Base-by-base conservation (phyloP, 2,113 vertebrate genomes). In the Equus przewalskii region DNA sequence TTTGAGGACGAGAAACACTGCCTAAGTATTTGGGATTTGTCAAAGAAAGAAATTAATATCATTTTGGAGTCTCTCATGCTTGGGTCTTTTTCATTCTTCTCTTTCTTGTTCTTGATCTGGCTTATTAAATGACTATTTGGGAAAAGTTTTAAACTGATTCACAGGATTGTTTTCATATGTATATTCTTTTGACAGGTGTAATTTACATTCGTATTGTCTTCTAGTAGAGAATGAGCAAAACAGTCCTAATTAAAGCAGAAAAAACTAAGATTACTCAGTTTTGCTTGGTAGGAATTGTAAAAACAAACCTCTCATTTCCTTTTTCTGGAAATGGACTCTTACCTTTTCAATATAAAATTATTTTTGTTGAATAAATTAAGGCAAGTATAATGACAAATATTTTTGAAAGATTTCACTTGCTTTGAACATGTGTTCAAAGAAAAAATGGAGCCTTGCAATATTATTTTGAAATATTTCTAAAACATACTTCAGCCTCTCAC, bases 381-480 rank as follows among this genome's bases (percentile, higher is more conserved):
- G 36, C 36, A 41, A 41, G 36, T 41, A 41, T 70, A 69, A 56
- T 69, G 9, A 22, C 41, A 86, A 54, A 54, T 86, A 26, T 86
- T 72, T 88, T 88, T 75, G 36, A 60, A 60, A 88, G 26, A 89
- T 76, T 75, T 89, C 30, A 62, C 36, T 75, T 75, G 28, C 56
- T 89, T 89, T 89, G 70, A 76, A 75, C 30, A n/a, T 76, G 56
- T 89, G 54, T 58, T 73, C 69, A 62, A 49, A 73, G 54, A 89
- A 89, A 76, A 89, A 46, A 41, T 75, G 12, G 58, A 89, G 41
- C 30, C 54, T 76, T 62, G 21, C 41, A 76, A 62, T 33, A 75
- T 62, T 89, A 75, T 62, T 89, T 62, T 62, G 28, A 62, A 76
- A 62, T 62, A 30, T 89, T 89, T 75, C 86, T 89, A 75, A 89